These are phyloP conservation scores for Ceyx cyanopectus DNA, from an alignment of 2,113 vertebrate genomes.

Conservation along the genomic window DNA sequence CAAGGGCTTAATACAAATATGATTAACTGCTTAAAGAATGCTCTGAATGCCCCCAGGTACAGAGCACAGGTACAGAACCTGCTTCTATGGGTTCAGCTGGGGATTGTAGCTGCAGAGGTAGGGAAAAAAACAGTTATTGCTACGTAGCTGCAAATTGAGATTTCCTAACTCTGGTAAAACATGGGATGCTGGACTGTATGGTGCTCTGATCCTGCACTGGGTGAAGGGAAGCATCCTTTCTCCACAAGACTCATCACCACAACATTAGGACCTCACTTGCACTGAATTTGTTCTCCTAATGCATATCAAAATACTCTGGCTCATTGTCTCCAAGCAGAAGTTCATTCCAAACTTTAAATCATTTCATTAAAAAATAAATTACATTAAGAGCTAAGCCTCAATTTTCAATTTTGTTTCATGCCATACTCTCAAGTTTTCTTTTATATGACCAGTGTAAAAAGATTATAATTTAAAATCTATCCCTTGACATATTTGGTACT, in stretches of 20 bases:
- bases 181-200: background rate
- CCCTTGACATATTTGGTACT: constrained; percentile 39
- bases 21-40: background rate
- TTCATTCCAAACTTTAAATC: constrained; percentile 64
- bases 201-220: background rate
- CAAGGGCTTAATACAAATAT: constrained; percentile 7
- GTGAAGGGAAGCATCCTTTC: background rate
- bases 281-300: constrained; percentile 6
- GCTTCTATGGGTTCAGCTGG: background rate
- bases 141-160: background rate
- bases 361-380: constrained; percentile 71
- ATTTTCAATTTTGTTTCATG: constrained; percentile 58
- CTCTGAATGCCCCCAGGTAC: background rate
- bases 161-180: background rate
- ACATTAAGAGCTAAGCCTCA: constrained; percentile 39
- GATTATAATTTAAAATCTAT: constrained; percentile 66
- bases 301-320: constrained; percentile 22
- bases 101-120: background rate
- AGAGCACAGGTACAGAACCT: background rate
- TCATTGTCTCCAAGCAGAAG: constrained; percentile 66
- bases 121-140: background rate
- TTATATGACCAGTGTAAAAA: constrained; percentile 50
- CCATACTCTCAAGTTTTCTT: constrained; percentile 52
- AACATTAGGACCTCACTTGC: constrained; percentile 18
- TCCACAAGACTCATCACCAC: background rate